Conservation (phyloP, 2,888 invertebrate genomes). For the Altica lythri region DNA sequence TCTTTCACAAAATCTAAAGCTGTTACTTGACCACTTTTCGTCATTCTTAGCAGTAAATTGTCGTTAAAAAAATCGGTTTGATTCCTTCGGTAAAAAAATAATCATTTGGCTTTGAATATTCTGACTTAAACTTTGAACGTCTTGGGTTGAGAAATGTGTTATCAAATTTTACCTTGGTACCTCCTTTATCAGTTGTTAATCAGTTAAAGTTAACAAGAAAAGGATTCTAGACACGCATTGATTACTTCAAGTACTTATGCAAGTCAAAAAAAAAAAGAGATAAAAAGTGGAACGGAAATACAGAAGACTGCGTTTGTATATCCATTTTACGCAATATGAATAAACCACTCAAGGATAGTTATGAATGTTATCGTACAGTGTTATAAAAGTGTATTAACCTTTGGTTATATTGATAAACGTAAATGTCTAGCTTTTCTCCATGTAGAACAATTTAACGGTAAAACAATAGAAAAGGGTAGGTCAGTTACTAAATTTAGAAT, state of each 20-base stretch:
- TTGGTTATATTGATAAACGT: slow-evolving; percentile 3
- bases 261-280: slow-evolving; percentile 10
- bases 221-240: slow-evolving; percentile 24
- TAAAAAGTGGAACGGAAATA: slow-evolving; percentile 39
- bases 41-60: too few species aligned
- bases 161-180: too few species aligned
- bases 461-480: neutral
- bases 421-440: neutral
- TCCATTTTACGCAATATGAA: slow-evolving; percentile 34
- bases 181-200: too few species aligned
- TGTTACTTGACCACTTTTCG: too few species aligned
- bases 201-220: slow-evolving; percentile 13
- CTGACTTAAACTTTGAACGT: too few species aligned
- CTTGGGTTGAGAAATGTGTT: too few species aligned
- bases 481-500: too few species aligned
- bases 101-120: too few species aligned
- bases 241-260: slow-evolving; percentile 21
- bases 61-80: too few species aligned
- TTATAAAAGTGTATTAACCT: slow-evolving; percentile 4
- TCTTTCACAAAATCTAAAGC: too few species aligned
- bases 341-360: slow-evolving; percentile 21
- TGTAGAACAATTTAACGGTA: neutral
- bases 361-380: slow-evolving; percentile 20
- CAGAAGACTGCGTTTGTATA: slow-evolving; percentile 35
- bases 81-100: too few species aligned